Percentiles rank a stretch among this genome's conserved stretches.
These are phyloP conservation scores for Cheilosia impressa DNA, from an alignment of 2,888 invertebrate genomes.

Conservation along the genomic window DNA sequence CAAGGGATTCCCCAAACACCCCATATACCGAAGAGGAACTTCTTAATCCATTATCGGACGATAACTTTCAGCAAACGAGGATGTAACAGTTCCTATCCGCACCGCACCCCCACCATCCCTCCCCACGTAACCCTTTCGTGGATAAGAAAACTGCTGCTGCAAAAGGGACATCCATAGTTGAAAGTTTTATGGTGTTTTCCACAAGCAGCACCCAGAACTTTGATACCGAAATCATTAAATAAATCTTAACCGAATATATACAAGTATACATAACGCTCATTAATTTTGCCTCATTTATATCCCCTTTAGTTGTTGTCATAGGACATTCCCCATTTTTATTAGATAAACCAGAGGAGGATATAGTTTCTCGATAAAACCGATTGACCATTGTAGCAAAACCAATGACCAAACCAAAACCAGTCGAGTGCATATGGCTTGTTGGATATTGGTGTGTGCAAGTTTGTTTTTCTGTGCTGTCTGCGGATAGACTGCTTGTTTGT, in stretches of 20 bases:
- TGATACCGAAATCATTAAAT: slow-evolving; percentile 51
- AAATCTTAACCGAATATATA: slow-evolving; percentile 29
- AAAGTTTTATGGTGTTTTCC: slow-evolving; percentile 17
- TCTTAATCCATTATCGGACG: slow-evolving; percentile 65
- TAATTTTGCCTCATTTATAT: slow-evolving; percentile 63
- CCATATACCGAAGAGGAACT: slow-evolving; percentile 16
- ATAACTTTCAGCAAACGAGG: slow-evolving; percentile 54
- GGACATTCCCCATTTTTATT: neutral
- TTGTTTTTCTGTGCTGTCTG: slow-evolving; percentile 9
- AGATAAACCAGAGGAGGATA: slow-evolving; percentile 1
- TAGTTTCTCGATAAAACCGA: slow-evolving; percentile 30
- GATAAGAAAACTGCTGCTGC: slow-evolving; percentile 24
- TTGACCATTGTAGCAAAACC: slow-evolving; percentile 45
- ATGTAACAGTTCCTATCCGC: slow-evolving; percentile 45
- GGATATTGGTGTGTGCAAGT: slow-evolving; percentile 19
- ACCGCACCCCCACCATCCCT: neutral
- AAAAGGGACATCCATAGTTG: slow-evolving; percentile 40
- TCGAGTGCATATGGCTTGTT: slow-evolving; percentile 47
- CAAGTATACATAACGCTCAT: slow-evolving; percentile 54
- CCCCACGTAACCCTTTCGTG: slow-evolving; percentile 2
- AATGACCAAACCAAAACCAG: slow-evolving; percentile 17
- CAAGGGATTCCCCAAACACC: slow-evolving; percentile 13
- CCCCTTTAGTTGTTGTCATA: slow-evolving; percentile 30
- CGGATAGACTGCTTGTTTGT: slow-evolving; percentile 22
- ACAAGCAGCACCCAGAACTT: slow-evolving; percentile 26